Base-by-base conservation (phyloP, 2,888 invertebrate species). In the Macrosiphum euphorbiae region DNA sequence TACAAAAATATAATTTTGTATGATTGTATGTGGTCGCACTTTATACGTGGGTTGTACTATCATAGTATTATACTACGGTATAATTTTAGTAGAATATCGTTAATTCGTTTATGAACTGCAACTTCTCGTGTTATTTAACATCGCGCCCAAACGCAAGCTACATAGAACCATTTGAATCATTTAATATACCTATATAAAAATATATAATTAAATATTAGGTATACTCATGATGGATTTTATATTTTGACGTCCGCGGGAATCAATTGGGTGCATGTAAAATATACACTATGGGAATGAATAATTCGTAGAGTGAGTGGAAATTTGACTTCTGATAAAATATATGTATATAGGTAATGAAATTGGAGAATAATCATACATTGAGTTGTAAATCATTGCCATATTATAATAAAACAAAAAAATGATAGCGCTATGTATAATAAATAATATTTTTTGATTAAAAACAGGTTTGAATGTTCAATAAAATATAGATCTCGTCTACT, bases 371-470 rank as follows among this genome's bases (percentile, higher is more conserved):
- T 3, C 41, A 41, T 86, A 44, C 11, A 61, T 88, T 67, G 87
- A 92, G 87, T 88, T 67, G 67, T 92, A 92, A 92, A 92, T 88
- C 88, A 92, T 67, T 41, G 90, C 26, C 16, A 41, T 67, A 13
- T 67, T 50, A 88, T 67, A 67, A 88, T 67, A 61, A 67, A 47
- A 86, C 3, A 52, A 52, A 91, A 55, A 91, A 58, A 41, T 67
- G 47, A 52, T 92, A n/a, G 67, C 28, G 20, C 0, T 78, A 78
- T 52, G 11, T 52, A 67, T 52, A 87, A 88, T 92, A 92, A 92
- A 92, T 92, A 92, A 88, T 92, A 92, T 92, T 92, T 86, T 61
- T 87, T 87, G 50, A 92, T 88, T 92, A 78, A 92, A 92, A 92
- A 92, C 92, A 78, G 92, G 92, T 92, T 92, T 92, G 88, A 20